Evolutionary conservation across 1,140 invertebrate species (phyloP), one percentile per base, ranked within the genome.

Genomic region (Zaprionus taronus): DNA sequence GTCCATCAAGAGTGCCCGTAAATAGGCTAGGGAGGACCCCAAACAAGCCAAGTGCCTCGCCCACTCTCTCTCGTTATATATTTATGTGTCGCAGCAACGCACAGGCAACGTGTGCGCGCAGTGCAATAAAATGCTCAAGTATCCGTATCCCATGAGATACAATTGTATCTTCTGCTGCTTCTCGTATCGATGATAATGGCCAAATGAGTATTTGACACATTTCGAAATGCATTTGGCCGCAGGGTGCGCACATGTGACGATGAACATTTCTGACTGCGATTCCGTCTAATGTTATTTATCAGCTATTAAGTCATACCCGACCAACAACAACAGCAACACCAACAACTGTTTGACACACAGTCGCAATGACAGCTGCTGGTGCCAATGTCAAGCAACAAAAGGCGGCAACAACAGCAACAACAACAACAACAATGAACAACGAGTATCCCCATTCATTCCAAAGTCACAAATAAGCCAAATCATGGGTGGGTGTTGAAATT

Each of bases 401-500:
- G 56, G 24, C 60, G 77, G 60, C 61, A 66, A 11, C 57, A 73
- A 64, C 41, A 79, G 9, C 61, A 72, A 12, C n/a, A 34, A 41
- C 12, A 24, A 5, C 44, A 34, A 36, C 44, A 47, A 15, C 60
- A 72, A 34, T 34, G 36, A 41, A 47, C 44, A 47, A 15, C 60
- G 69, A 55, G 53, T 38, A 70, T 51, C 57, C 55, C 73, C 81
- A 69, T 69, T 66, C 75, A 72, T 41, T 47, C 14, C 36, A 75
- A 85, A 72, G 72, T 75, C 85, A 79, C 85, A 81, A 89, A 84
- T 81, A 89, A 87, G 81, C 84, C 85, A 90, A 90, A 89, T 81
- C 80, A 84, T 89, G 78, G 66, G 85, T 90, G 85, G 85, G 86
- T 90, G 85, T 90, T 90, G 79, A 90, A 90, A 90, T 80, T 90